phyloP scores from a whole-genome alignment of 1,140 invertebrate species.

The Eupristina koningsbergeri region DNA sequence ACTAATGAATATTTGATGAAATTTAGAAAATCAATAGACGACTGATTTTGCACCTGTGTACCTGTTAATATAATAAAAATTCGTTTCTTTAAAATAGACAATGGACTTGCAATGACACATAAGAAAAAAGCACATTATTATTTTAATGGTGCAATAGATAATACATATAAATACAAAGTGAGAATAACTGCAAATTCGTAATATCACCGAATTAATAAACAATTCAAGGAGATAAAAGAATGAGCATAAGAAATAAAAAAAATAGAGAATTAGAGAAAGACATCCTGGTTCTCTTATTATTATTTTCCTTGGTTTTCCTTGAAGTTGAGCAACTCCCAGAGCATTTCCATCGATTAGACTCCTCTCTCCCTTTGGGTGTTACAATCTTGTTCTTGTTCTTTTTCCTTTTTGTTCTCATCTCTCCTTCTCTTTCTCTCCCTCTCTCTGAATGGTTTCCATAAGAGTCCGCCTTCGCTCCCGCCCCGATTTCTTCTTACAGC shows the following conservation, averaged over 20 bases:
- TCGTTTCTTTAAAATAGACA: no score
- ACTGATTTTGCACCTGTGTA: no score
- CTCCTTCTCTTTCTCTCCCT: constrained; percentile 11
- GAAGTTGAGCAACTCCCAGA: neutral
- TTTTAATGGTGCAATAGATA: no score
- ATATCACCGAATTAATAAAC: neutral
- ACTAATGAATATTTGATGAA: neutral
- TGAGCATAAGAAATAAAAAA: neutral
- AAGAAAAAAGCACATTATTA: no score
- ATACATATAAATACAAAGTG: no score
- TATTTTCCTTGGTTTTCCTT: neutral
- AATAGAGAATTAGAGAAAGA: neutral
- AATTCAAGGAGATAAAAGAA: neutral
- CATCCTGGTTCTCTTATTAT: neutral
- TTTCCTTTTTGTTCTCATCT: neutral
- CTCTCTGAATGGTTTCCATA: neutral
- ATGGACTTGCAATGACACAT: no score
- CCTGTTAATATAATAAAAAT: no score
- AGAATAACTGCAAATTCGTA: neutral
- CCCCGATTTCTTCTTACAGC: constrained; percentile 6
- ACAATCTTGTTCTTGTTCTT: no score
- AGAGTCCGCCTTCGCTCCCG: constrained; percentile 11
- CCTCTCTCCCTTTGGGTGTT: neutral
- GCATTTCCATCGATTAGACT: neutral
- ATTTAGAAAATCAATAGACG: neutral